Evolutionary conservation across 2,888 invertebrate genomes (phyloP), one percentile per base, ranked within the genome.

Genomic region (Eilema sororculum): DNA sequence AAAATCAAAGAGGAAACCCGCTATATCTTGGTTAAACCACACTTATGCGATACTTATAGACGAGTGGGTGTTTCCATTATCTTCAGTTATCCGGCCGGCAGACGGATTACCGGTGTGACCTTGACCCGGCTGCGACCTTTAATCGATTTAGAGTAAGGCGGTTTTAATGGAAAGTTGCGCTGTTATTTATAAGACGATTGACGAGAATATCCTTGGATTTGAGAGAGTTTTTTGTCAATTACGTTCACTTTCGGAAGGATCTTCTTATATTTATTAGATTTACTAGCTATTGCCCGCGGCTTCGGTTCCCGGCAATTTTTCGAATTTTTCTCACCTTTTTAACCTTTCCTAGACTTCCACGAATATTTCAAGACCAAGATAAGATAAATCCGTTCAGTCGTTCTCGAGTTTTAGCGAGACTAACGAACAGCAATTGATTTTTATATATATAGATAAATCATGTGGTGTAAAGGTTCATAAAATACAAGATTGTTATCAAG

Each of bases 71-170:
- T 70, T 64, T 33, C 33, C 70, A 71, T 74, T 78, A 72, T 71
- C 57, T 62, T 72, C 56, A 13, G 63, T 71, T 65, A 72, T 65
- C 72, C 65, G 67, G 57, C 65, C 61, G 41, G 41, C 56, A 28
- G 61, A 68, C 72, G 61, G 74, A 74, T 68, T 76, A 73, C 60
- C 28, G 56, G 60, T 28, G 41, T 56, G 52, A 74, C 78, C 78
- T 76, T 78, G 71, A 72, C 59, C 67, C 30, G 30, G 9, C 25
- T 22, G 12, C 28, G 57, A 57, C 37, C 57, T 56, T 65, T 22
- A 37, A 57, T 37, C 16, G 57, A 65, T 57, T 65, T 30, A 57
- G 24, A 57, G 16, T 24, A 57, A 56, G 57, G 33, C 16, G 57
- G 33, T n/a, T 64, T 52, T 52, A 52, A 28, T 28, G 28, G 28